Evolutionary conservation across 2,797 vertebrate genomes (phyloP).

Genomic region (Arremon brunneinucha): DNA sequence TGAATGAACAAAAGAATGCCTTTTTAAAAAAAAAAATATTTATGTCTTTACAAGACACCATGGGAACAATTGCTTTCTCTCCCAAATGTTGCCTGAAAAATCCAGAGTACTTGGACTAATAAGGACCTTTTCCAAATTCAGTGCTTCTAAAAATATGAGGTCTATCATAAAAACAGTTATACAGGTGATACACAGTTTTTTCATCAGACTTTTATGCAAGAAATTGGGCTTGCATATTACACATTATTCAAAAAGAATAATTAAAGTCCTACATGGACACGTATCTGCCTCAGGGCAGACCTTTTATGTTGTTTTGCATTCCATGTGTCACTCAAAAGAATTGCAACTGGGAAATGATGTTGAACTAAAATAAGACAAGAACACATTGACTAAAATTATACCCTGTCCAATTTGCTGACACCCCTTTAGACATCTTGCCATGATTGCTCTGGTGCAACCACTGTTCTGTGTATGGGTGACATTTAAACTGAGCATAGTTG

Average conservation of each 20-base stretch:
- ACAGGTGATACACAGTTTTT: conserved; percentile 65
- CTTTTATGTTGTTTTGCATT: conserved; percentile 78
- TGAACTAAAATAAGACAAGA: conserved; percentile 79
- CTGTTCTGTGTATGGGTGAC: conserved; percentile 45
- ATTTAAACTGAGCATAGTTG: conserved; percentile 46
- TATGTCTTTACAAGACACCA: conserved; percentile 6
- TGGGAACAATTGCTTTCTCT: conserved; percentile 29
- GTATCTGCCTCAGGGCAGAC: conserved; percentile 73
- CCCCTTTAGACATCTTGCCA: conserved; percentile 70
- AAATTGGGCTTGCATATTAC: conserved; percentile 56
- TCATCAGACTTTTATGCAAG: conserved; percentile 53
- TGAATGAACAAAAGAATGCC: conserved; percentile 21
- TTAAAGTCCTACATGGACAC: conserved; percentile 75
- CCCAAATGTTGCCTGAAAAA: conserved; percentile 25
- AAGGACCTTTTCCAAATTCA: conserved; percentile 36
- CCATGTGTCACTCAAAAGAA: conserved; percentile 73
- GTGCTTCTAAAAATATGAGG: conserved; percentile 51
- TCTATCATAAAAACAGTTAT: conserved; percentile 19
- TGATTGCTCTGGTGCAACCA: conserved; percentile 38
- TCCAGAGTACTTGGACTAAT: conserved; percentile 26
- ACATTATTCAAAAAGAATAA: conserved; percentile 78
- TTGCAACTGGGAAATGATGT: conserved; percentile 74
- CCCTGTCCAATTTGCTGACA: conserved; percentile 74
- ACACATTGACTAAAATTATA: conserved; percentile 75
- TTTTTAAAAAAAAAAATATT: neutral